Base-by-base conservation (phyloP, 1,140 invertebrate species). In the Latrodectus geometricus region DNA sequence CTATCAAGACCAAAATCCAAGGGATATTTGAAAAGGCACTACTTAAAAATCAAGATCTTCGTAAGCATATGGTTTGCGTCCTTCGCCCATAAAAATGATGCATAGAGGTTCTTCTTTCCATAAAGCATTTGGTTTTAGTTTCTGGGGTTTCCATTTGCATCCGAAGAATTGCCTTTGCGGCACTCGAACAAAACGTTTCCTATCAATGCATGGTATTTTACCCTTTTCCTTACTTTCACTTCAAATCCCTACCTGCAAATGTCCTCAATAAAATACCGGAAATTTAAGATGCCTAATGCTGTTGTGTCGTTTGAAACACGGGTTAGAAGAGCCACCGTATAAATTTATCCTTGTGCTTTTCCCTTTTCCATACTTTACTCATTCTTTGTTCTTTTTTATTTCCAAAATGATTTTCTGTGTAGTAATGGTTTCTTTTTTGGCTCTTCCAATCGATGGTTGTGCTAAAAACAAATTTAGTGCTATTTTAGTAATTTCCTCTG, bases 41-140 rank as follows among this genome's bases (percentile, higher is more conserved):
- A 49, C 79, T 81, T 81, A 70, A 81, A 52, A 81, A 81, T 72
- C 79, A 72, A 69, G 78, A 70, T 70, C 68, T 68, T 54, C 20
- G 75, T 68, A 49, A 78, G 76, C 61, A 68, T 68, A 52, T 79
- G 77, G 56, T 79, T 79, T 79, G 20, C 68, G 48, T 61, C 15
- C 23, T 61, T 61, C 50, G 35, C n/a, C 68, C 68, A 79, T 79
- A 79, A 79, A 35, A 79, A 68, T 50, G 48, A 35, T 35, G n/a
- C 49, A 70, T 56, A 17, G 23, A 23, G 52, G 20, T 81, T 81
- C 68, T 79, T 81, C 52, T 61, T 61, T 61, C 9, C 15, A 72
- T 52, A 52, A 52, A 80, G 66, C 79, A 0, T 17, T 50, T 9
- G n/a, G 54, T 66, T 79, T 65, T 68, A 17, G 66, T 23, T 70